A percentile compares a stretch with the other conserved stretches of the same genome.
These are phyloP conservation scores for Geopemphigus sp. DNA, from an alignment of 1,140 invertebrate species.

Conservation along the genomic window DNA sequence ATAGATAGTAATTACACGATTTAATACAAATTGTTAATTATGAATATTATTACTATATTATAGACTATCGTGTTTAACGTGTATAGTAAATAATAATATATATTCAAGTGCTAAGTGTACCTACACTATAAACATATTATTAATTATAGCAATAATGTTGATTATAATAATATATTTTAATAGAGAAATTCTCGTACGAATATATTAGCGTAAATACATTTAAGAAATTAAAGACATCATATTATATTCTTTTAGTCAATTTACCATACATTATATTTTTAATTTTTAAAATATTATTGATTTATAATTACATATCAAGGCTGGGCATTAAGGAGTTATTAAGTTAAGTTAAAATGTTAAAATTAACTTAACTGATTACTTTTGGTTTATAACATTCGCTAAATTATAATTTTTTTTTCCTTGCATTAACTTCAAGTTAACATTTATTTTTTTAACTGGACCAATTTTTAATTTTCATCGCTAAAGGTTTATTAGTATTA, in stretches of 20 bases:
- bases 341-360: no score
- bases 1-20: slow-evolving; percentile 12
- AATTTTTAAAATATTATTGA: not conserved
- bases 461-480: no score
- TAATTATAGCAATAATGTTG: slow-evolving; percentile 19
- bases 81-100: not conserved
- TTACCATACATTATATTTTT: not conserved
- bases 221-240: slow-evolving; percentile 16
- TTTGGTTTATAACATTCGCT: no score
- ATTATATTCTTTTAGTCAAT: slow-evolving; percentile 4
- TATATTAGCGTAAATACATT: slow-evolving; percentile 1
- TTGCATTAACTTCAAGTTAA: no score
- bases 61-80: slow-evolving; percentile 9
- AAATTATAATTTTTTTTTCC: no score
- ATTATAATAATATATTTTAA: slow-evolving; percentile 2
- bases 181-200: slow-evolving; percentile 22
- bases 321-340: no score
- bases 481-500: no score
- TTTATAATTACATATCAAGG: not conserved
- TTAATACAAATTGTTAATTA: slow-evolving; percentile 25
- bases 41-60: not conserved
- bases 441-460: no score
- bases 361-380: no score
- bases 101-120: slow-evolving; percentile 2
- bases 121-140: slow-evolving; percentile 2